Evolutionary conservation across 2,113 vertebrate genomes (phyloP).

Genomic region (Dinomys branickii): DNA sequence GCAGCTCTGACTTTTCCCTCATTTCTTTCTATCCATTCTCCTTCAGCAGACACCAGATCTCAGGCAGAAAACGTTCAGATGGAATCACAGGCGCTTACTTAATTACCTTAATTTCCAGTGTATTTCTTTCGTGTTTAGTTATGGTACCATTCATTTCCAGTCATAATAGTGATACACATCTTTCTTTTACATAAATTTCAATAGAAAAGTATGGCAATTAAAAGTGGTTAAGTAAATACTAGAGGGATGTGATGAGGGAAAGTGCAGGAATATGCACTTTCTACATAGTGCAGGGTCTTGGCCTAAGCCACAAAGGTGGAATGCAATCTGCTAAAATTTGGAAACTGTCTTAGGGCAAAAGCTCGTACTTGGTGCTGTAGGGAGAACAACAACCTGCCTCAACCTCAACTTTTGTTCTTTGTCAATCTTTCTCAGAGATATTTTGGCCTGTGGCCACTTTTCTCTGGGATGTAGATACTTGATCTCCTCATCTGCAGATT

Average conservation of each 20-base stretch:
- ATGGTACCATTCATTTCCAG: background rate
- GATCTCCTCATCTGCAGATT: background rate
- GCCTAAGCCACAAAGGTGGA: no score
- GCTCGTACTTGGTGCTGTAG: background rate
- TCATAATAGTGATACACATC: background rate
- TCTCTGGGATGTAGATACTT: background rate
- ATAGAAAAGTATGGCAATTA: constrained; percentile 22
- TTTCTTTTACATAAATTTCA: constrained; percentile 34
- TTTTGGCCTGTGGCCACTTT: background rate
- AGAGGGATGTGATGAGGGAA: background rate
- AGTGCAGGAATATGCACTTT: accelerated
- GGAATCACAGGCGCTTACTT: background rate
- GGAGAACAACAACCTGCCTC: background rate
- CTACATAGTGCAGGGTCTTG: background rate
- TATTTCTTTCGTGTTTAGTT: constrained; percentile 8
- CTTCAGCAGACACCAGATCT: background rate
- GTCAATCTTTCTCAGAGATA: background rate
- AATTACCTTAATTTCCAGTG: background rate
- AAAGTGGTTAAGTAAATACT: constrained; percentile 12
- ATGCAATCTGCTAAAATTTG: background rate
- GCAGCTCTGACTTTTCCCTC: background rate
- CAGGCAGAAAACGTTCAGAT: background rate
- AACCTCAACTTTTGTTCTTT: background rate
- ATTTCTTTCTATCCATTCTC: background rate
- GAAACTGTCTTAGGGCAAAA: background rate